Percentiles rank a stretch among this genome's conserved stretches.
These are phyloP conservation scores for Plecotus auritus DNA, from an alignment of 2,113 vertebrate species.

Conservation along the genomic window DNA sequence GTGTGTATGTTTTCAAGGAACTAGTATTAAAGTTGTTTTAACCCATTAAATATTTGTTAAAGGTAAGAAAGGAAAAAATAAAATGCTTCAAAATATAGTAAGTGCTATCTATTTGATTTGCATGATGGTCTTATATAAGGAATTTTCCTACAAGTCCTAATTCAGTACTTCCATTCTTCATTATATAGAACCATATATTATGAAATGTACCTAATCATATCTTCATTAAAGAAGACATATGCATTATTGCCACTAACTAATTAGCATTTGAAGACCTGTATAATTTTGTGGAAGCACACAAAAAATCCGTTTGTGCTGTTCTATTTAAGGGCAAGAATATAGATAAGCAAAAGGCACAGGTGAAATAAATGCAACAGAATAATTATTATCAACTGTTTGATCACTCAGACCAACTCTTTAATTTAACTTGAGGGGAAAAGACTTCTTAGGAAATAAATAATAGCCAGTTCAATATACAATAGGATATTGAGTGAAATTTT, in stretches of 20 bases:
- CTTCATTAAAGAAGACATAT: background rate
- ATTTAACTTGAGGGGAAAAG: background rate
- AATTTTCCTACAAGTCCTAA: background rate
- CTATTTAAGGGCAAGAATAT: background rate
- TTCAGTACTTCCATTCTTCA: background rate
- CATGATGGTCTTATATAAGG: background rate
- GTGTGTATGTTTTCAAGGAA: background rate
- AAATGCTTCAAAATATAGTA: constrained; percentile 1
- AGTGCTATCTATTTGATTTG: background rate
- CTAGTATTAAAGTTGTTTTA: background rate
- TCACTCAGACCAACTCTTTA: background rate
- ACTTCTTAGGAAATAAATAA: constrained; percentile 6
- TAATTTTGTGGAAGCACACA: background rate
- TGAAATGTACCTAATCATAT: background rate
- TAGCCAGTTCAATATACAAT: background rate
- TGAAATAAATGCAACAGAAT: background rate
- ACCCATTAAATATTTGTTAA: background rate
- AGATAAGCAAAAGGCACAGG: background rate
- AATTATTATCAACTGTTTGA: background rate
- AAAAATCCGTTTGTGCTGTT: background rate
- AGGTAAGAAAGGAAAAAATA: background rate
- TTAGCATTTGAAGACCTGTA: background rate
- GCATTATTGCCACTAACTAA: background rate
- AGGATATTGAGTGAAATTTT: background rate
- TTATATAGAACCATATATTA: background rate